Conservation (phyloP, 2,888 invertebrate species). For the Caenorhabditis sp. region DNA sequence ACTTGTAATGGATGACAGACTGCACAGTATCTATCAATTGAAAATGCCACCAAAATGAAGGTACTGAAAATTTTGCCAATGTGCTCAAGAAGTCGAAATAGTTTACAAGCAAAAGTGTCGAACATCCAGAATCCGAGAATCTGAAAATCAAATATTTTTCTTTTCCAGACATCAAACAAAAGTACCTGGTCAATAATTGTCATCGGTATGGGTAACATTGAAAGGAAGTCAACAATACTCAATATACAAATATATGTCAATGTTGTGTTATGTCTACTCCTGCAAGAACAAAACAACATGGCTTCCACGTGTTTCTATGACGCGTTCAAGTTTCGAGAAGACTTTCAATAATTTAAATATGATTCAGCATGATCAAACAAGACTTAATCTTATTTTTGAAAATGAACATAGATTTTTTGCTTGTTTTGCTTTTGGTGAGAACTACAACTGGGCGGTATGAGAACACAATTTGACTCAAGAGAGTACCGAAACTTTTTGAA, state of each 20-base stretch:
- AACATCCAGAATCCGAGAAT: conserved; percentile 71
- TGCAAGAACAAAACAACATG: background rate
- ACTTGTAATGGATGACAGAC: conserved; percentile 58
- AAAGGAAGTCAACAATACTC: conserved; percentile 66
- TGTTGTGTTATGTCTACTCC: conserved; percentile 64
- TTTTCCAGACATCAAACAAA: background rate
- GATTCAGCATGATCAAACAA: too few relatives aligned
- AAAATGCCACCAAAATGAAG: conserved; percentile 58
- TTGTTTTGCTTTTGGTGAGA: too few relatives aligned
- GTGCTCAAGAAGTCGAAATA: conserved; percentile 70
- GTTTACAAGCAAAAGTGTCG: conserved; percentile 68
- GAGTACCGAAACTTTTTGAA: too few relatives aligned
- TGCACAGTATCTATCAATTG: conserved; percentile 55
- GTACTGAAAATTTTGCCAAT: conserved; percentile 63
- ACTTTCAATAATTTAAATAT: too few relatives aligned
- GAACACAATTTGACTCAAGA: too few relatives aligned
- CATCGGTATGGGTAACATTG: conserved; percentile 68
- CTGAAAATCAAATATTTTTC: conserved; percentile 39
- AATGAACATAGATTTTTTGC: too few relatives aligned
- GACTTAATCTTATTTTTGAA: conserved; percentile 37
- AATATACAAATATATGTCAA: conserved; percentile 68
- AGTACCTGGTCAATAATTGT: conserved; percentile 68
- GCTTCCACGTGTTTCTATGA: background rate
- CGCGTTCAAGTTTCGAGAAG: too few relatives aligned
- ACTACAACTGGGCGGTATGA: too few relatives aligned